Conservation (phyloP, 2,888 invertebrate genomes). For the Dicyrtoma fusca region DNA sequence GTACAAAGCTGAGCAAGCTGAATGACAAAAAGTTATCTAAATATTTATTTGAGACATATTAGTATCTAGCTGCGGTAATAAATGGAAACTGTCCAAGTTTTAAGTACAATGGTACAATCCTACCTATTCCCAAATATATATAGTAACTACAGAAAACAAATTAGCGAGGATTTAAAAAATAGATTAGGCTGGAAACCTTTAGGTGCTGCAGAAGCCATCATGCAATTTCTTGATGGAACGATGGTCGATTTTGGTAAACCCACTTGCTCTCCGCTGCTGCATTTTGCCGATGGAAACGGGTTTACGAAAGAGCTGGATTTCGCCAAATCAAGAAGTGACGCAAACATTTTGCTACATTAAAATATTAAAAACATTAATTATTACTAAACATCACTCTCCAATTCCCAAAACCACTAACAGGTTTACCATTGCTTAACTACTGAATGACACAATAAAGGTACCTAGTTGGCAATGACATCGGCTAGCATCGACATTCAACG, state of each 20-base stretch:
- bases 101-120: too few species aligned
- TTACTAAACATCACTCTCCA: neutral
- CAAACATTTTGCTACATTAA: slow-evolving; percentile 63
- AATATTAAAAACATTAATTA: slow-evolving; percentile 22
- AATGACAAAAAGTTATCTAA: too few species aligned
- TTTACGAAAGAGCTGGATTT: slow-evolving; percentile 69
- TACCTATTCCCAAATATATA: too few species aligned
- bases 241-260: slow-evolving; percentile 57
- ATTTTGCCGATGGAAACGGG: slow-evolving; percentile 66
- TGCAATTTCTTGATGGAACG: slow-evolving; percentile 60
- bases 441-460: neutral
- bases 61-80: too few species aligned
- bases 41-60: too few species aligned
- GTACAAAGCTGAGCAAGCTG: too few species aligned
- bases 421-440: neutral
- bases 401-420: neutral
- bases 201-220: slow-evolving; percentile 59
- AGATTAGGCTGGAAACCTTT: too few species aligned
- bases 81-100: too few species aligned
- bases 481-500: too few species aligned
- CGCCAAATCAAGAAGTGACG: slow-evolving; percentile 67
- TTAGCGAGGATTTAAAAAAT: too few species aligned
- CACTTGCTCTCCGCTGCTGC: slow-evolving; percentile 61
- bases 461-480: neutral
- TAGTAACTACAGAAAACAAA: too few species aligned